A percentile compares a stretch with the other conserved stretches of the same genome.
Evolutionary conservation across 1,140 invertebrate genomes (phyloP).

Genomic region (Magallana ariakensis): DNA sequence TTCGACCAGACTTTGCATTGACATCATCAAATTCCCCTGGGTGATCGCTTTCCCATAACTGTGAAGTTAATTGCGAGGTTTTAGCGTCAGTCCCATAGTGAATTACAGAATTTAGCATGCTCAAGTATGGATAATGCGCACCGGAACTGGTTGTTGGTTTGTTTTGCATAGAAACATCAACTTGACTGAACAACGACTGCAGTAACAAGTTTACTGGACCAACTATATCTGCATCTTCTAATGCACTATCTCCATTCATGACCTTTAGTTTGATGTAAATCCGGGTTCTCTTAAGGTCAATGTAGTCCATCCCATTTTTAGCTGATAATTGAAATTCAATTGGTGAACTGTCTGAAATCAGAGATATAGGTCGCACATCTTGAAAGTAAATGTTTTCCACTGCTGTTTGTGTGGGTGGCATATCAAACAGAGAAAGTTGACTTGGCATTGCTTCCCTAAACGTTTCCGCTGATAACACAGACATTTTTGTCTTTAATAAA

Average conservation of each 20-base stretch:
- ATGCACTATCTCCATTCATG: conserved; percentile 16
- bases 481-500: not conserved
- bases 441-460: not conserved
- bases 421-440: not conserved
- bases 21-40: conserved; percentile 43
- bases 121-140: conserved; percentile 40
- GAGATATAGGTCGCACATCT: conserved; percentile 29
- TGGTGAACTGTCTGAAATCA: not conserved
- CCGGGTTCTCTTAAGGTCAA: conserved; percentile 14
- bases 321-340: conserved; percentile 5
- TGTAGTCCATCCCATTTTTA: conserved; percentile 32
- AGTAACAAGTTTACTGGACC: conserved; percentile 36
- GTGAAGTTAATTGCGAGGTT: not conserved
- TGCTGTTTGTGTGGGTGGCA: conserved; percentile 6
- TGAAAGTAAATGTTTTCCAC: conserved; percentile 43
- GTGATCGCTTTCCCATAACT: not conserved
- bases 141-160: conserved; percentile 21
- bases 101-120: conserved; percentile 35
- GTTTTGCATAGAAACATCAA: conserved; percentile 37
- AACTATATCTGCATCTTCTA: not conserved
- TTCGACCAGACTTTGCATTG: conserved; percentile 35
- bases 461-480: not conserved
- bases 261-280: conserved; percentile 40
- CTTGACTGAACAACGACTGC: conserved; percentile 39
- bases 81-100: conserved; percentile 9